These are phyloP conservation scores for Trichogramma pretiosum DNA, from an alignment of 1,140 invertebrate genomes.

Conservation along the genomic window DNA sequence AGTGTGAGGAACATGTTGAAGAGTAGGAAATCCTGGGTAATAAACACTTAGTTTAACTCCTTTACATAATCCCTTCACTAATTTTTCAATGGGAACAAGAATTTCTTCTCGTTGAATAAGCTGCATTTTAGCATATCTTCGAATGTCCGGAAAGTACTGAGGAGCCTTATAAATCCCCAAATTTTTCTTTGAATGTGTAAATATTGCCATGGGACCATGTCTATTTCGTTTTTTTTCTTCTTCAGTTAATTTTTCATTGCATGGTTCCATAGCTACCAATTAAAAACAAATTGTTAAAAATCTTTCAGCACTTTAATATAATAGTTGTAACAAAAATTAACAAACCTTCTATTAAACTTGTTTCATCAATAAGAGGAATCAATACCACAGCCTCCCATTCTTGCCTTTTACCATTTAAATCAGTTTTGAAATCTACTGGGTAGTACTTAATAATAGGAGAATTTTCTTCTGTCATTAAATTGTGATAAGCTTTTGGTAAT, in stretches of 20 bases:
- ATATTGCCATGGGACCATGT: constrained; percentile 79
- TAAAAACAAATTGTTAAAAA: constrained; percentile 47
- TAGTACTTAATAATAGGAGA: constrained; percentile 87
- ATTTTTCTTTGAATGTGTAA: constrained; percentile 54
- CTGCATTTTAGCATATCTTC: constrained; percentile 51
- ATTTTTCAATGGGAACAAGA: constrained; percentile 48
- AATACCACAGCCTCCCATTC: constrained; percentile 97
- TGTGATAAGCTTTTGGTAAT: constrained; percentile 72
- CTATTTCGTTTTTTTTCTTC: constrained; percentile 70
- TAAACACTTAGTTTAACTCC: constrained; percentile 62
- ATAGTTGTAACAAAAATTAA: constrained; percentile 17
- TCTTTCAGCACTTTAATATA: constrained; percentile 1
- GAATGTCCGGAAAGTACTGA: constrained; percentile 58
- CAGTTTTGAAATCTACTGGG: constrained; percentile 80
- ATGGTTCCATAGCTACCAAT: constrained; percentile 67
- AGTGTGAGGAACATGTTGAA: constrained; percentile 72
- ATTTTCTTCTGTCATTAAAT: constrained; percentile 69
- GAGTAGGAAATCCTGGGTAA: constrained; percentile 84
- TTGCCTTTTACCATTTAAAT: constrained; percentile 87
- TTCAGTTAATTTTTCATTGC: constrained; percentile 55
- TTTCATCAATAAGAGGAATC: constrained; percentile 92
- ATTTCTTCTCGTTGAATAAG: constrained; percentile 52
- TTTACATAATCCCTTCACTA: constrained; percentile 67
- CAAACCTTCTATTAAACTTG: constrained; percentile 43
- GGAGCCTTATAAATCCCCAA: constrained; percentile 51